Percentiles rank a stretch among this genome's conserved stretches.
These are phyloP conservation scores for Melanotus villosus DNA, from an alignment of 2,888 invertebrate genomes.

Conservation along the genomic window DNA sequence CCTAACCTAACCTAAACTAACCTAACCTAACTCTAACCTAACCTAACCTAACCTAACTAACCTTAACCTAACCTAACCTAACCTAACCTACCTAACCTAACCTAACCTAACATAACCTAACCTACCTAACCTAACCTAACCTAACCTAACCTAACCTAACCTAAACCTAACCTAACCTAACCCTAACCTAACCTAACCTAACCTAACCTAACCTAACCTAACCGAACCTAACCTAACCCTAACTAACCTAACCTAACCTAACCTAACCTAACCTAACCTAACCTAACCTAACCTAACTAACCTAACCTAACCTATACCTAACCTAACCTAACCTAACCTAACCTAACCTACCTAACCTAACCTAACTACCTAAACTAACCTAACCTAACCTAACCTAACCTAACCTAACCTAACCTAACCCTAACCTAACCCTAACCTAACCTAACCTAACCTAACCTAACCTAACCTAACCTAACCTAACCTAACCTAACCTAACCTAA, in stretches of 20 bases:
- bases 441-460: neutral
- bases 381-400: neutral
- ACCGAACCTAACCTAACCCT: neutral
- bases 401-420: neutral
- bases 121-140: too few relatives aligned
- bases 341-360: conserved; percentile 47
- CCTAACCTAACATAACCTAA: too few relatives aligned
- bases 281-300: too few relatives aligned
- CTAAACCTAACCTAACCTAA: too few relatives aligned
- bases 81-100: too few relatives aligned
- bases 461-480: too few relatives aligned
- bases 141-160: too few relatives aligned
- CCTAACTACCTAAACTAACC: neutral
- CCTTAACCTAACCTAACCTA: conserved; percentile 27
- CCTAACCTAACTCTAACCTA: conserved; percentile 38
- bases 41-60: conserved; percentile 48
- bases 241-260: neutral
- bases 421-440: neutral
- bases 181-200: neutral
- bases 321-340: conserved; percentile 48
- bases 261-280: too few relatives aligned
- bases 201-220: neutral
- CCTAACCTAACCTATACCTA: conserved; percentile 36
- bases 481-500: neutral
- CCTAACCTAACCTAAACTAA: conserved; percentile 46